Evolutionary conservation across 2,888 invertebrate species (phyloP).

Genomic region (Nymphalis c-album): DNA sequence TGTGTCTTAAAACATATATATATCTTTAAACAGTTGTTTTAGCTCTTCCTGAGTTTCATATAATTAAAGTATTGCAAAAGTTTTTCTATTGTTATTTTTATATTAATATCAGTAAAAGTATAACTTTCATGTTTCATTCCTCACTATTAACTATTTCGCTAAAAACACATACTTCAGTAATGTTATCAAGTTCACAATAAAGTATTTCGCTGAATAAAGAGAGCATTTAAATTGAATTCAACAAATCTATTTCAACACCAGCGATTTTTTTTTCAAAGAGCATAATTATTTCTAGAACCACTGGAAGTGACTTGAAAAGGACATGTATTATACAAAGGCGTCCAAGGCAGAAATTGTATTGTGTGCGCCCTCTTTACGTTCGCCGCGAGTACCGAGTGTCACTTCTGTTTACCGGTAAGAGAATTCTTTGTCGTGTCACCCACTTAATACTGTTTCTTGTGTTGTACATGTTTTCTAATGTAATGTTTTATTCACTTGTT

Average conservation of each 20-base stretch:
- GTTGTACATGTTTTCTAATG: constrained; percentile 43
- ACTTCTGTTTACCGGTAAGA: constrained; percentile 53
- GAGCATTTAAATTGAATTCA: background rate
- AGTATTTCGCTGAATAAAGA: too few species aligned
- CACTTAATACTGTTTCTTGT: constrained; percentile 51
- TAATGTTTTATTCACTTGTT: constrained; percentile 43
- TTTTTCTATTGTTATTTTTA: too few species aligned
- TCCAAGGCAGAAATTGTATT: constrained; percentile 72
- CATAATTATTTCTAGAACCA: constrained; percentile 69
- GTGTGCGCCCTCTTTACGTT: constrained; percentile 63
- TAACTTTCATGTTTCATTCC: too few species aligned
- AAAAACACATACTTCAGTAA: too few species aligned
- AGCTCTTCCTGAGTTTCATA: too few species aligned
- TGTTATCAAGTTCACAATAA: too few species aligned
- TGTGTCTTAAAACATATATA: too few species aligned
- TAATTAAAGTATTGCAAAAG: too few species aligned
- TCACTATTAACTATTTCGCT: too few species aligned
- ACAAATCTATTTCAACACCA: background rate
- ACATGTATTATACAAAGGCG: constrained; percentile 67
- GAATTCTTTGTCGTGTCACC: constrained; percentile 63
- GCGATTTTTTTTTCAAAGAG: constrained; percentile 15
- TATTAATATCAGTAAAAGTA: too few species aligned
- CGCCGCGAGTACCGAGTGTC: constrained; percentile 49
- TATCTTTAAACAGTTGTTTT: too few species aligned
- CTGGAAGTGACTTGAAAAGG: constrained; percentile 77